These are phyloP conservation scores for Solenodon paradoxus DNA, from an alignment of 2,113 vertebrate species.

Conservation along the genomic window DNA sequence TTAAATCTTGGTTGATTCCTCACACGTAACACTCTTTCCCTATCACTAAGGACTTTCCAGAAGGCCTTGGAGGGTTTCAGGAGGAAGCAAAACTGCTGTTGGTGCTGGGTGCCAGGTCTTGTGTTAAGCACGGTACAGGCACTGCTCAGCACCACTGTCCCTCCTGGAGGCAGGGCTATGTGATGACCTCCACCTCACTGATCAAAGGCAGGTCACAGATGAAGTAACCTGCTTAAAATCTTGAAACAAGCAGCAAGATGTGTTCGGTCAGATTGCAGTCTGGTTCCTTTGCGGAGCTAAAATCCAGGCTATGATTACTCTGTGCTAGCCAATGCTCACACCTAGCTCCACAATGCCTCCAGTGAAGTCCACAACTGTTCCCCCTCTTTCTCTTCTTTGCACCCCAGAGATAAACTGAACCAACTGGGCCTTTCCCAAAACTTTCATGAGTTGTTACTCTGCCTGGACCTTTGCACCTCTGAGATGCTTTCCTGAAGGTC, in stretches of 20 bases:
- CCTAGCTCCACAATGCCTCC: not conserved
- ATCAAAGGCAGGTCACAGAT: not conserved
- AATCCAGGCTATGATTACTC: not conserved
- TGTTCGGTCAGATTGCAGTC: rapidly evolving
- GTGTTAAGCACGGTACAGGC: not conserved
- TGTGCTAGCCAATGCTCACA: rapidly evolving
- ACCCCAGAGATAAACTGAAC: not conserved
- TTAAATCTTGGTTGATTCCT: not conserved
- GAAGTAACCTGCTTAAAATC: not conserved
- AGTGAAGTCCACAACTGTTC: no score
- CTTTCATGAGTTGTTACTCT: not conserved
- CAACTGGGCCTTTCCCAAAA: not conserved
- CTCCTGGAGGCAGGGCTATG: not conserved
- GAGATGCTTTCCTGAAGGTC: not conserved
- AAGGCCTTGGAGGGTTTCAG: not conserved
- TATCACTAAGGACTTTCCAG: not conserved
- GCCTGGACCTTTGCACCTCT: not conserved
- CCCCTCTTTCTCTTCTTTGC: not conserved
- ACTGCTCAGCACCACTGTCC: not conserved
- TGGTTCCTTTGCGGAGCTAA: not conserved
- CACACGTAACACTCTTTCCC: not conserved
- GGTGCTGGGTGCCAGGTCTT: not conserved
- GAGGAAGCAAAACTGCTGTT: not conserved
- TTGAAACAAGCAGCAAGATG: no score
- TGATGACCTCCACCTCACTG: not conserved